Evolutionary conservation across 2,888 invertebrate species (phyloP), one percentile per base, ranked within the genome.

Genomic region (Augochlorella aurata): DNA sequence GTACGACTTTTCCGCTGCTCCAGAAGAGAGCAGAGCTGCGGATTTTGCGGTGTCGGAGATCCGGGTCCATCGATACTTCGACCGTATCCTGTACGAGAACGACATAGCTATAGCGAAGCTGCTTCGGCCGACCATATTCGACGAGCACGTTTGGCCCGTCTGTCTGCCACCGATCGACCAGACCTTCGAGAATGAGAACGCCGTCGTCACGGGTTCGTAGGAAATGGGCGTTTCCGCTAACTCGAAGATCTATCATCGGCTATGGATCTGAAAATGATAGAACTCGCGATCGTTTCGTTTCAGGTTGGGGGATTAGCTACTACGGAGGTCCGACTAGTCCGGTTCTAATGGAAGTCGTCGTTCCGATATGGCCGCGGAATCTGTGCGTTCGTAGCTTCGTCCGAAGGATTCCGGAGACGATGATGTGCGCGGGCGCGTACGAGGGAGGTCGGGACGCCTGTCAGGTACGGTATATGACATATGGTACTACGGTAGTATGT

Each of bases 401-500:
- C 0, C 95, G 96, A 87, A 94, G 94, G 47, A 95, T 97, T 70
- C 95, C 96, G 58, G 95, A 96, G 0, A 96, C 96, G 76, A 95
- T 95, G 47, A 89, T 98, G 58, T 98, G 98, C 90, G 98, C 98
- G 1, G 97, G 97, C 12, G 95, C 95, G 0, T 95, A 94, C 47
- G 95, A 96, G 70, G 97, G 97, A 0, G 97, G 97, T 0, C 96
- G 96, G 81, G 98, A 98, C 91, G 96, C 97, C 18, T 98, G 98
- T 90, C 96, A 97, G 95, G 98, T 97, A 65, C 9, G 54, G 21
- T 54, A 54, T 4, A 54, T 21, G 21, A 10, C 21, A 9, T 5
- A 12, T 12, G 12, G 4, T 5, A n/a, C 12, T 47, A 12, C 47
- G 9, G 12, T 12, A 21, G 21, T 1, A 4, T 54, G 21, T 54